Evolutionary conservation across 2,888 invertebrate species (phyloP), one percentile per base, ranked within the genome.

Genomic region (Tryphoninae sp.): DNA sequence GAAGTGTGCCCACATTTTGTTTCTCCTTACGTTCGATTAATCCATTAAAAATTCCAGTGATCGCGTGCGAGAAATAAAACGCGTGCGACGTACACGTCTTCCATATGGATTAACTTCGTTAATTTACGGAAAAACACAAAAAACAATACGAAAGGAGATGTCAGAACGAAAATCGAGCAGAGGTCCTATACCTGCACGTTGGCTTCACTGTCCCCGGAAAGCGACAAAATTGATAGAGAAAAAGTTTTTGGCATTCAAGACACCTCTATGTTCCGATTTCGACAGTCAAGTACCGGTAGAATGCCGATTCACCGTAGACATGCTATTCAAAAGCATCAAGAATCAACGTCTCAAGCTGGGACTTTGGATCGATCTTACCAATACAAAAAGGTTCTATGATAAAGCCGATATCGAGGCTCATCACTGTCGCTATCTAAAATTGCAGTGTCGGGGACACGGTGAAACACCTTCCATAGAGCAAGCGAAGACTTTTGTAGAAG

Each of bases 321-420:
- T 99, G 97, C 93, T 99, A 51, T 96, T 99, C 87, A 94, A 94
- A 61, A 95, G 95, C 68, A 94, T 97, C 90, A 96, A 96, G 92
- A 94, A 94, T 81, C 94, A 95, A 86, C 96, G 96, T 93, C 96
- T 96, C 19, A 97, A 96, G 89, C 92, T 99, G 79, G 99, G 99
- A 0, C 92, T 99, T 26, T 98, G 99, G 97, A 96, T 99, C 83
- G 99, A 99, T 92, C 93, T 99, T 84, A 99, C 99, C 0, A 98
- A 99, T 89, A 99, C 99, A 0, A 95, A 94, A 82, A 94, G 99
- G 78, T 99, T 98, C 92, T 99, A 99, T 91, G 94, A 97, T 88
- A 96, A 95, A 84, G 91, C 93, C n/a, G 95, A 95, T 80, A 94
- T 99, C 26, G 97, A 97, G 89, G 93, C 94, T 1, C 93, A 94